phyloP scores from a whole-genome alignment of 2,113 vertebrate species.

The Tamias sibiricus region DNA sequence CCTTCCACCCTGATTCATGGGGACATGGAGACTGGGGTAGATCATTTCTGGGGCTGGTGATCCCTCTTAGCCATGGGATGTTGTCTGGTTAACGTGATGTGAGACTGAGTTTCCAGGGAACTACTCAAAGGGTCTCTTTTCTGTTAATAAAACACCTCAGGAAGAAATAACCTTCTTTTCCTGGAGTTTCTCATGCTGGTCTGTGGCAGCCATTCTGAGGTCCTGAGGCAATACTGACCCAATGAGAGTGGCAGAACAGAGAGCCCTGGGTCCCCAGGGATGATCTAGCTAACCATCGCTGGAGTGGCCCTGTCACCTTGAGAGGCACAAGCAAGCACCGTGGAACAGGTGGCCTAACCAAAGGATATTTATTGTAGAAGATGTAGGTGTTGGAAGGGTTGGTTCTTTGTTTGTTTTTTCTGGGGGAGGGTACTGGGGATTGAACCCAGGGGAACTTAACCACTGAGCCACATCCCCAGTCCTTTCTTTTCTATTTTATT shows the following conservation, averaged over 20 bases:
- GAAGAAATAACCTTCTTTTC: not conserved
- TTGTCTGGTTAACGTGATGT: not conserved
- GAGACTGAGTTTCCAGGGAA: not conserved
- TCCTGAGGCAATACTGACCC: not conserved
- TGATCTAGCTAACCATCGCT: rapidly evolving
- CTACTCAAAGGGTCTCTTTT: not conserved
- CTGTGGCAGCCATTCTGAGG: not conserved
- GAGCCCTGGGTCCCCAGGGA: not conserved
- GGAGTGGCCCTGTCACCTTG: not conserved
- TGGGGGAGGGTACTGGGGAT: too few species aligned
- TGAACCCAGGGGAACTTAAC: too few species aligned
- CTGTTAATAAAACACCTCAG: not conserved
- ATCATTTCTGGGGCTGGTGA: not conserved
- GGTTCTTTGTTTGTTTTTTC: not conserved
- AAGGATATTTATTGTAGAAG: not conserved
- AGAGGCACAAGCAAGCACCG: not conserved
- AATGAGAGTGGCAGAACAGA: too few species aligned
- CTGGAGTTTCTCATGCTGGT: not conserved
- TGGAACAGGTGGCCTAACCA: too few species aligned
- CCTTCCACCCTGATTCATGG: not conserved
- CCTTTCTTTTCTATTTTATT: too few species aligned
- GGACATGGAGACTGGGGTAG: too few species aligned
- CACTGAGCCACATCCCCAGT: too few species aligned
- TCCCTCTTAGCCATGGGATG: not conserved
- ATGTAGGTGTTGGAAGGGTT: not conserved